Evolutionary conservation across 2,113 vertebrate species (phyloP).

Genomic region (Entomyzon cyanotis): DNA sequence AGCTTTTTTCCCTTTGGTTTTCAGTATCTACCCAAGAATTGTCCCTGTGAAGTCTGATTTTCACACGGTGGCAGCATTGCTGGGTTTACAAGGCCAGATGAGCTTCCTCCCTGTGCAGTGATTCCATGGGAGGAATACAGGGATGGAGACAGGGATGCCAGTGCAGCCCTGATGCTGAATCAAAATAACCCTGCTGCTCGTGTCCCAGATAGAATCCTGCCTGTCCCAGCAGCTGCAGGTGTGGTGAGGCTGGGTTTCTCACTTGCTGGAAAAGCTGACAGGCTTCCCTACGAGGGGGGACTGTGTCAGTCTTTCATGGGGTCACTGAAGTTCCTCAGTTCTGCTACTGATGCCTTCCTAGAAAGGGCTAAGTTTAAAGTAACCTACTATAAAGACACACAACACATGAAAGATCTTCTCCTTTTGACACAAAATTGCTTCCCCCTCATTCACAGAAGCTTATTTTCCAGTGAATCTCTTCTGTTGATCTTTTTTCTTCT

Average conservation of each 20-base stretch:
- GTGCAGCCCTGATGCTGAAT: background rate
- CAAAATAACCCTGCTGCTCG: background rate
- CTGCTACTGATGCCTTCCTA: background rate
- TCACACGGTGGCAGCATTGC: background rate
- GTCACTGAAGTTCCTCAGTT: accelerated
- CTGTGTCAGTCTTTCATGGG: background rate
- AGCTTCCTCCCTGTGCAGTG: accelerated
- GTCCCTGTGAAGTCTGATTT: background rate
- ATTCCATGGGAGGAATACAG: background rate
- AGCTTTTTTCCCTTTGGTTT: background rate
- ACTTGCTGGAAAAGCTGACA: background rate
- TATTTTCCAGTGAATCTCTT: background rate
- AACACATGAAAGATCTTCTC: background rate
- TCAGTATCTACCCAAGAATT: background rate
- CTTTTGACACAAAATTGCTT: background rate
- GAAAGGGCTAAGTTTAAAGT: background rate
- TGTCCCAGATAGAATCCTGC: background rate
- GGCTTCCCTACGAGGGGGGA: background rate
- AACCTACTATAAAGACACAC: background rate
- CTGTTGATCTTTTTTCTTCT: background rate
- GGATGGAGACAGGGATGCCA: background rate
- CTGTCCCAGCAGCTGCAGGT: background rate
- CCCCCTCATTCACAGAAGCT: background rate
- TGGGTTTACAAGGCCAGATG: background rate
- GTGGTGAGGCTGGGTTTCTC: background rate